Percentiles rank a stretch among this genome's conserved stretches.
Evolutionary conservation across 2,113 vertebrate genomes (phyloP).

Genomic region (Leucosticte australis): DNA sequence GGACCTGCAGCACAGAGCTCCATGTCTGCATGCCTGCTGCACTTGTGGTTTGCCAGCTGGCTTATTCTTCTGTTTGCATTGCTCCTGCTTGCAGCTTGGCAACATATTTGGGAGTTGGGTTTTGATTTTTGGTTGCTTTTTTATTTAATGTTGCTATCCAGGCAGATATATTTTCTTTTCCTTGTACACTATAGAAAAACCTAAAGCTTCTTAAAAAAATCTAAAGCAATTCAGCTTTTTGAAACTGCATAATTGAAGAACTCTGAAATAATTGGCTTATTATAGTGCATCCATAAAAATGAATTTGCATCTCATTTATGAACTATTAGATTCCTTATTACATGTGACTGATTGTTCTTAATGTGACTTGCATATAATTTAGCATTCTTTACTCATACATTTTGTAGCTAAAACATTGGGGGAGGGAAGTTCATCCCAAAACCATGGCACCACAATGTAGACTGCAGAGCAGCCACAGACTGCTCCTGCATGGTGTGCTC

Average conservation of each 20-base stretch:
- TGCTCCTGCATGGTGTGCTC: background rate
- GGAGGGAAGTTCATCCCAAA: constrained; percentile 8
- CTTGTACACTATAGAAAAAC: constrained; percentile 40
- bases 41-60: constrained; percentile 44
- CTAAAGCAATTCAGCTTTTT: constrained; percentile 64
- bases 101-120: background rate
- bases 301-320: constrained; percentile 78
- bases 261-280: constrained; percentile 78
- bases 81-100: background rate
- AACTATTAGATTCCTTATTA: constrained; percentile 70
- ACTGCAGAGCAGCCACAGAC: background rate
- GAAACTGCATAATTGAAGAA: constrained; percentile 69
- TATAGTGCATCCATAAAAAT: constrained; percentile 71
- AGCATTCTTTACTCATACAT: constrained; percentile 64
- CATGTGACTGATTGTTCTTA: constrained; percentile 70
- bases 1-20: background rate
- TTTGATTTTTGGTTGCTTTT: background rate
- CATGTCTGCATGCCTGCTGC: background rate
- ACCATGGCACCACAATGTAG: background rate
- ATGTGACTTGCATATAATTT: constrained; percentile 72
- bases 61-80: background rate
- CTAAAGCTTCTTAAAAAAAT: constrained; percentile 29
- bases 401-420: constrained; percentile 16
- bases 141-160: background rate
- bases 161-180: constrained; percentile 18